phyloP scores from a whole-genome alignment of 53 echinoderm and acorn worm species.

The Paracentrotus lividus region DNA sequence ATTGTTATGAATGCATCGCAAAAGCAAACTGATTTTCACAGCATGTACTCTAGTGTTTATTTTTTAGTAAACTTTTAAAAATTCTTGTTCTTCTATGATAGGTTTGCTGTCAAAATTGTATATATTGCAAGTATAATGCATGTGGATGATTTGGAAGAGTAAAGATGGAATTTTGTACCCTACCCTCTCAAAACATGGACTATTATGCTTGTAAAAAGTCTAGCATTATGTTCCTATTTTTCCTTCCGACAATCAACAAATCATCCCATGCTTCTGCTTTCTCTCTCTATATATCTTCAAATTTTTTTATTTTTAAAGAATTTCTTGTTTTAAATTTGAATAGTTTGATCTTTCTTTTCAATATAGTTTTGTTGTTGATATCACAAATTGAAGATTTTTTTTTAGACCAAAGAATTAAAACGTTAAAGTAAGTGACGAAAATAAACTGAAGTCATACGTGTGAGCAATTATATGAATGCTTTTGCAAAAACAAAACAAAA shows the following conservation, averaged over 20 bases:
- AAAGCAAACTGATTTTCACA: background rate
- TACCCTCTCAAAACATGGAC: background rate
- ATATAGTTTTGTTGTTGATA: constrained; percentile 19
- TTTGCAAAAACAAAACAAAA: no score
- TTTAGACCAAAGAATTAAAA: constrained; percentile 63
- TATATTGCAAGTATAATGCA: constrained; percentile 12
- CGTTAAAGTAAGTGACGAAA: constrained; percentile 36
- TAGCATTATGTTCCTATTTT: background rate
- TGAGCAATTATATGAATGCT: constrained; percentile 1
- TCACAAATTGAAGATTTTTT: background rate
- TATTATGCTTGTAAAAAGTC: background rate
- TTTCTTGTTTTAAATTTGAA: background rate
- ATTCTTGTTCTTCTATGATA: background rate
- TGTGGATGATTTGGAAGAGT: background rate
- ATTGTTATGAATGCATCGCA: background rate
- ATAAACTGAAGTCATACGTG: background rate
- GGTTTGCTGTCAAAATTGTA: constrained; percentile 33
- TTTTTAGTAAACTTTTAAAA: background rate
- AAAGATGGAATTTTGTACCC: background rate
- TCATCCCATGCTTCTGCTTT: background rate
- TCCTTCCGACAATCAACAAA: background rate
- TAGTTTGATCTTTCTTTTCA: background rate
- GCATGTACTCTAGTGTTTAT: background rate
- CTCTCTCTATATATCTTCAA: background rate
- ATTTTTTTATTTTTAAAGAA: background rate